phyloP scores from a whole-genome alignment of 2,113 vertebrate species.

The Lophius piscatorius region DNA sequence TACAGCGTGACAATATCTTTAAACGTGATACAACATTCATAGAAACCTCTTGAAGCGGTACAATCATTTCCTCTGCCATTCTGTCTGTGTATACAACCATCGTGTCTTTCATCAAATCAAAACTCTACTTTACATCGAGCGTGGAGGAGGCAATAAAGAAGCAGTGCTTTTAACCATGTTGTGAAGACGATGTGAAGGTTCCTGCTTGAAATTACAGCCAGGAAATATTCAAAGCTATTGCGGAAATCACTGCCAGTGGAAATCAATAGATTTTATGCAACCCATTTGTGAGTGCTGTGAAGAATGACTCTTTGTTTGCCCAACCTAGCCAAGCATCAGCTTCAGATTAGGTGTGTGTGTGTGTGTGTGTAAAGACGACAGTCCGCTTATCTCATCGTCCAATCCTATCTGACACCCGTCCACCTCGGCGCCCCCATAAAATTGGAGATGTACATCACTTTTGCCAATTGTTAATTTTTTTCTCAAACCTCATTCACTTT shows the following conservation, averaged over 20 bases:
- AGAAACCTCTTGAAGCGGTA: conserved; percentile 16
- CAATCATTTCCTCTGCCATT: conserved; percentile 24
- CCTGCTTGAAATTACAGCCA: background rate
- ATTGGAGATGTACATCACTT: too few species aligned
- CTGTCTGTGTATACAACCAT: background rate
- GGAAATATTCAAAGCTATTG: background rate
- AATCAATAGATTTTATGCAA: background rate
- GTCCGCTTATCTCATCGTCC: background rate
- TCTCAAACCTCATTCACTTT: too few species aligned
- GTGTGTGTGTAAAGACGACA: background rate
- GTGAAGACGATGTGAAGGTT: background rate
- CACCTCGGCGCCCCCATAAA: background rate
- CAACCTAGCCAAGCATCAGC: background rate
- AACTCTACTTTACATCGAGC: conserved; percentile 20
- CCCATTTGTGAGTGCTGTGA: background rate
- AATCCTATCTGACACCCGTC: background rate
- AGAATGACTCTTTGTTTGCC: background rate
- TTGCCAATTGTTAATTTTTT: too few species aligned
- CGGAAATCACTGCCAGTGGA: background rate
- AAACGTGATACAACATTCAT: conserved; percentile 20
- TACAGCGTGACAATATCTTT: conserved; percentile 23
- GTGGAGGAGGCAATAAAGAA: background rate
- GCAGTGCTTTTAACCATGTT: background rate
- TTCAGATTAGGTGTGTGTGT: background rate
- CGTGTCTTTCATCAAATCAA: conserved; percentile 1